Evolutionary conservation across 2,797 vertebrate genomes (phyloP), one percentile per base, ranked within the genome.

Genomic region (Hapalemur alaotrensis): DNA sequence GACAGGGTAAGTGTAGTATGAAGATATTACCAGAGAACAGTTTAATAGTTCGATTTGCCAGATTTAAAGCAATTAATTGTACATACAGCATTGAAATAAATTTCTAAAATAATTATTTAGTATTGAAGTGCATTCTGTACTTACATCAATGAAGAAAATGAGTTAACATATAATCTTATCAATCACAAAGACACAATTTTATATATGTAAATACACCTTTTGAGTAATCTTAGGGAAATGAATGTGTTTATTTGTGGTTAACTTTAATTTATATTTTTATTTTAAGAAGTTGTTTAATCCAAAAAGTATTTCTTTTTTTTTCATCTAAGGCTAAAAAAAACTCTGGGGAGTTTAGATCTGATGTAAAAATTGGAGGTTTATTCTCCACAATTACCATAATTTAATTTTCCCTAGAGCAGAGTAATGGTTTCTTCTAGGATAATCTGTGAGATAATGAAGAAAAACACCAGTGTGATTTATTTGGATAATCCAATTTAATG

Each of bases 391-490:
- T 95, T 82, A 73, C 30, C 18, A 38, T 87, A 81, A 95, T 94
- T 95, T 91, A 95, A 95, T 96, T 83, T 96, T 81, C 20, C 28
- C 41, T 95, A 83, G 41, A 32, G 2, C 48, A 94, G 41, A 61
- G 48, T 70, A 20, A 61, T 89, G 11, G 48, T 93, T 97, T 95
- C 86, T 93, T 17, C 30, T 78, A 86, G n/a, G 6, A 38, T 22
- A 95, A 83, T 82, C 28, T 73, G n/a, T 67, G 87, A 92, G 48
- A 69, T 93, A 75, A 96, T 93, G 48, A 50, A 73, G 48, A 91
- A 94, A 89, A 97, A 89, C 4, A 72, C 61, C 35, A 83, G 6
- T 67, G 20, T 92, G 81, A 76, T 50, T 84, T 94, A 48, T 78
- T 22, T 46, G 7, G 9, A 22, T 93, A 87, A 95, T 85, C 30